Evolutionary conservation across 2,888 invertebrate species (phyloP).

Genomic region (Cephus rjabovi): DNA sequence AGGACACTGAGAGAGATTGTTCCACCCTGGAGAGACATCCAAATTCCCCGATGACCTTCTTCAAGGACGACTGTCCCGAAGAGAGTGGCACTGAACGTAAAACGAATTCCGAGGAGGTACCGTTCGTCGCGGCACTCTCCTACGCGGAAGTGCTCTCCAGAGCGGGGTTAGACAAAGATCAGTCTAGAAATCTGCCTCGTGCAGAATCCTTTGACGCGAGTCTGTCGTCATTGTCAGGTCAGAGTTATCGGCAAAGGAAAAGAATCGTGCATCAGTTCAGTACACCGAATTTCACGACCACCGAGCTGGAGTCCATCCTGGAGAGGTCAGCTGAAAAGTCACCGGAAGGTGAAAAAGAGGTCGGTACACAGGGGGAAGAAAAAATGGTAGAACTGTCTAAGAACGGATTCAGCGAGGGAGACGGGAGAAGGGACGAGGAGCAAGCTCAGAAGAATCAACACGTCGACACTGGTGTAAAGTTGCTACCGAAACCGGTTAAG

Average conservation of each 20-base stretch:
- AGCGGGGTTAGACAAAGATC: neutral
- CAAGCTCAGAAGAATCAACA: neutral
- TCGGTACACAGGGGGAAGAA: constrained; percentile 12
- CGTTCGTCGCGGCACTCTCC: neutral
- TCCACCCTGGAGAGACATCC: neutral
- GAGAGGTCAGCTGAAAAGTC: constrained; percentile 26
- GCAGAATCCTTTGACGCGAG: constrained; percentile 14
- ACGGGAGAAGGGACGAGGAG: neutral
- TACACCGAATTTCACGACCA: constrained; percentile 29
- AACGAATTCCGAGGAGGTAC: neutral
- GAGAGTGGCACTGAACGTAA: neutral
- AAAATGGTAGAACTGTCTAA: neutral
- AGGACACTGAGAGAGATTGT: neutral
- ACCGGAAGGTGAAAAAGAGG: neutral
- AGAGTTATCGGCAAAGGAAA: constrained; percentile 17
- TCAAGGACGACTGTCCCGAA: neutral
- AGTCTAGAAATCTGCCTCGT: constrained; percentile 7
- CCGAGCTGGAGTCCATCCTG: constrained; percentile 31
- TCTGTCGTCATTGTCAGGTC: neutral
- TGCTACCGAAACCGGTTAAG: constrained; percentile 43
- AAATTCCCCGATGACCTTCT: neutral
- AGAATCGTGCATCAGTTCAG: constrained; percentile 34
- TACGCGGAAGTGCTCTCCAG: constrained; percentile 19
- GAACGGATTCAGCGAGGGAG: neutral
- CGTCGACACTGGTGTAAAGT: neutral